phyloP scores from a whole-genome alignment of 1,140 invertebrate species.

The Drosophila pseudoananassae region DNA sequence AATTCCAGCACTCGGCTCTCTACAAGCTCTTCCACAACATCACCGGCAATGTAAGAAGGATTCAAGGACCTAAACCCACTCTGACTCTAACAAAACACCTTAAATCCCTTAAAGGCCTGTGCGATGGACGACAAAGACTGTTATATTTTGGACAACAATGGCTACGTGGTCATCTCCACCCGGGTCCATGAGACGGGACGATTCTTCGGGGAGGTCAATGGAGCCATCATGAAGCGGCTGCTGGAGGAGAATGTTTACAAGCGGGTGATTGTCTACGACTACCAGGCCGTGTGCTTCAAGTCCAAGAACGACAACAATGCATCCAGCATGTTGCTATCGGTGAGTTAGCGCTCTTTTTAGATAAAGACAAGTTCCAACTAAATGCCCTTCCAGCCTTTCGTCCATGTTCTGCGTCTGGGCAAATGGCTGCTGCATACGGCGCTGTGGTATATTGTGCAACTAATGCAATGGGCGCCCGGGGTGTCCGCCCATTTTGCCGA shows the following conservation, averaged over 20 bases:
- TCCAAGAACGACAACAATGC: constrained; percentile 87
- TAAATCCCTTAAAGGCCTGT: constrained; percentile 86
- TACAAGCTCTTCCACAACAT: constrained; percentile 92
- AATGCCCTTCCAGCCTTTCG: constrained; percentile 81
- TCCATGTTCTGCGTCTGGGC: constrained; percentile 77
- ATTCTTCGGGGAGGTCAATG: constrained; percentile 93
- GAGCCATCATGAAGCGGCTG: constrained; percentile 91
- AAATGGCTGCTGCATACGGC: constrained; percentile 85
- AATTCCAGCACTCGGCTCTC: constrained; percentile 92
- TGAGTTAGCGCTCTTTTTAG: constrained; percentile 75
- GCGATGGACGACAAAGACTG: constrained; percentile 90
- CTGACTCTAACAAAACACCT: background rate
- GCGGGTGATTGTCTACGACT: constrained; percentile 92
- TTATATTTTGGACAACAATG: constrained; percentile 95
- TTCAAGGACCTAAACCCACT: background rate
- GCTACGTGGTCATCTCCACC: constrained; percentile 92
- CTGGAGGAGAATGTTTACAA: constrained; percentile 92
- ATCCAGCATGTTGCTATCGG: constrained; percentile 87
- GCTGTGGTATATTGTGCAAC: constrained; percentile 84
- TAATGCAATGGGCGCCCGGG: constrained; percentile 72
- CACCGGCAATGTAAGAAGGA: constrained; percentile 86
- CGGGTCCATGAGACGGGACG: constrained; percentile 89
- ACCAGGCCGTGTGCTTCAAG: constrained; percentile 94
- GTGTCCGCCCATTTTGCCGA: constrained; percentile 84
- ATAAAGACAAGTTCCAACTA: background rate